Evolutionary conservation across 2,888 invertebrate genomes (phyloP).

Genomic region (Gerosis bhagava): DNA sequence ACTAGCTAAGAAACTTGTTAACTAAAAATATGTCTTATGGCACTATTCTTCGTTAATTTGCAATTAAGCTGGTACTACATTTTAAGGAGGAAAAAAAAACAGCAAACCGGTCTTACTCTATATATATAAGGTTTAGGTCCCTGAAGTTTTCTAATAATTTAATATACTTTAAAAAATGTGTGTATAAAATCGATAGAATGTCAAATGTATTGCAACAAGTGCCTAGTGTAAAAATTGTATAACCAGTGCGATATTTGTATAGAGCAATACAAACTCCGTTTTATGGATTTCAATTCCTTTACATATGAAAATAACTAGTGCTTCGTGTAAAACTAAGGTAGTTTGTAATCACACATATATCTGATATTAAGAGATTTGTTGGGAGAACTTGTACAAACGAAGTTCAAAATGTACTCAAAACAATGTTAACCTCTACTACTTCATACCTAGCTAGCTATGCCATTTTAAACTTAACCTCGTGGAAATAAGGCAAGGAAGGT

Average conservation of each 20-base stretch:
- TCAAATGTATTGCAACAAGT: slow-evolving; percentile 9
- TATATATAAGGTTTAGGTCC: slow-evolving; percentile 44
- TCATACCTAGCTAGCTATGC: too few relatives aligned
- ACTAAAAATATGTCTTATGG: slow-evolving; percentile 69
- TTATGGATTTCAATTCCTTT: slow-evolving; percentile 13
- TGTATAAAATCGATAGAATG: slow-evolving; percentile 9
- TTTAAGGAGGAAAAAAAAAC: slow-evolving; percentile 11
- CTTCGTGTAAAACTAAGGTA: too few relatives aligned
- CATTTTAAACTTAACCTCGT: too few relatives aligned
- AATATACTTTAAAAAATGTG: too few relatives aligned
- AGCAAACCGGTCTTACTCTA: slow-evolving; percentile 37
- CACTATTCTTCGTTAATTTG: slow-evolving; percentile 73
- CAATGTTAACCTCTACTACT: too few relatives aligned
- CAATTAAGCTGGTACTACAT: too few relatives aligned
- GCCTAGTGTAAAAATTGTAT: slow-evolving; percentile 27
- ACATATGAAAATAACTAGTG: slow-evolving; percentile 15
- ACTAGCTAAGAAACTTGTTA: slow-evolving; percentile 53
- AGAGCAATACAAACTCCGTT: slow-evolving; percentile 13
- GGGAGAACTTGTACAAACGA: too few relatives aligned
- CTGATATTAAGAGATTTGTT: too few relatives aligned
- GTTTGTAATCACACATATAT: too few relatives aligned
- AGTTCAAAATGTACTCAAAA: too few relatives aligned
- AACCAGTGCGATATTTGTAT: slow-evolving; percentile 36
- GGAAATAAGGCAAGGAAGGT: too few relatives aligned
- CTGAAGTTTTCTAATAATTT: slow-evolving; percentile 29